Evolutionary conservation across 2,888 invertebrate species (phyloP).

Genomic region (Cosmorhoe ocellata): DNA sequence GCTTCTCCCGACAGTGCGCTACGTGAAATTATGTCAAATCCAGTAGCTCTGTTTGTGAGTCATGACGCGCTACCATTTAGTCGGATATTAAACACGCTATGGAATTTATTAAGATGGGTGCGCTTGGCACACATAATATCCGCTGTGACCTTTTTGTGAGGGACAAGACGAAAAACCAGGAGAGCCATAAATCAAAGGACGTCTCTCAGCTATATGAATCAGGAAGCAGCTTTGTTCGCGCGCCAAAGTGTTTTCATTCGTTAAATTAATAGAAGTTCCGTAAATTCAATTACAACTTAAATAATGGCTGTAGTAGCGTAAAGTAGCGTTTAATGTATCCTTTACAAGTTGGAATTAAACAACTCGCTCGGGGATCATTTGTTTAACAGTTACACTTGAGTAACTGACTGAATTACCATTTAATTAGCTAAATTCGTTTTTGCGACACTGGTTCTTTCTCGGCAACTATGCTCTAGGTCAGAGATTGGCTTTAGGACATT

Average conservation of each 20-base stretch:
- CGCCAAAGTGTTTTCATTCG: slow-evolving; percentile 18
- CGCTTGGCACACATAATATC: slow-evolving; percentile 29
- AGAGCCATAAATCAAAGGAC: slow-evolving; percentile 19
- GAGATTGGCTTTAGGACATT: too few species aligned
- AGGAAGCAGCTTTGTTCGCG: slow-evolving; percentile 7
- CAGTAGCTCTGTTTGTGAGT: slow-evolving; percentile 35
- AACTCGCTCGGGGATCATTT: slow-evolving; percentile 38
- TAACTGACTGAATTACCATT: slow-evolving; percentile 52
- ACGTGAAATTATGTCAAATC: slow-evolving; percentile 50
- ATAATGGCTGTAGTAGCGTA: slow-evolving; percentile 23
- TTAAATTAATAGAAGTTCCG: slow-evolving; percentile 11
- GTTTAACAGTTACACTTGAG: slow-evolving; percentile 37
- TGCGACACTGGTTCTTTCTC: too few species aligned
- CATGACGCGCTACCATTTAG: slow-evolving; percentile 29
- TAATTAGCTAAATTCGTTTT: slow-evolving; percentile 39
- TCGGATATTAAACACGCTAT: slow-evolving; percentile 29
- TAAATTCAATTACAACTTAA: slow-evolving; percentile 28
- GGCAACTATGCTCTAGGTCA: too few species aligned
- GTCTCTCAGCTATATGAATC: slow-evolving; percentile 13
- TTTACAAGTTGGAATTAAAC: slow-evolving; percentile 35
- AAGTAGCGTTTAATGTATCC: slow-evolving; percentile 33
- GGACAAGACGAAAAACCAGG: slow-evolving; percentile 22
- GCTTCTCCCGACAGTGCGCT: slow-evolving; percentile 41
- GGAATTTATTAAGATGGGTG: slow-evolving; percentile 30
- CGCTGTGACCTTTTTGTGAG: slow-evolving; percentile 17